Base-by-base conservation (phyloP, 2,797 vertebrate species). In the Melanotaenia boesemani region DNA sequence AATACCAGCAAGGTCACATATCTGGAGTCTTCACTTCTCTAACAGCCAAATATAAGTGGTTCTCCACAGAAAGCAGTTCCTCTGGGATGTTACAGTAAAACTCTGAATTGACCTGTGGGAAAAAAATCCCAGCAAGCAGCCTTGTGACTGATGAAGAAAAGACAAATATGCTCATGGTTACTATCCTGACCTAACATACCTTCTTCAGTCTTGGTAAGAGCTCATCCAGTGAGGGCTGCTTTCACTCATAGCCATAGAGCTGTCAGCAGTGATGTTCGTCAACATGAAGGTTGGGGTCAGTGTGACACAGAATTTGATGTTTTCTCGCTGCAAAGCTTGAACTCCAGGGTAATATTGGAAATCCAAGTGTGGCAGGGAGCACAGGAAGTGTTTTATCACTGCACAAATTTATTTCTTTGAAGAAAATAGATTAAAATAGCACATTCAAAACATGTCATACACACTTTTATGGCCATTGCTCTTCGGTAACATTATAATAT, bases 211-310 rank as follows among this genome's bases (percentile, higher is more conserved):
- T 16, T 57, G 24, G 54, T 24, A 7, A 22, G 39, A 68, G 13
- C 58, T 70, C 15, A 36, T 50, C n/a, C 30, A 59, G 28, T 36
- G n/a, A 36, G n/a, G 18, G n/a, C 10, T 61, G 57, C 6, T 61
- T 62, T 62, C 13, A 37, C 36, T 71, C n/a, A 71, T 24, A 15
- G 46, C n/a, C 11, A 1, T 8, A 52, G 22, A 28, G 4, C 24
- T 54, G 58, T 54, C 57, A 61, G 22, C 69, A 56, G 36, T 1
- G 26, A 56, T 34, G 28, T 16, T 57, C 16, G 20, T 44, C 70
- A 72, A 46, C n/a, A 20, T 13, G 16, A 20, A 36, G n/a, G 28
- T n/a, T 71, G 39, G 52, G 44, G 34, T 62, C 68, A 32, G 15
- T 41, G 15, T 52, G 36, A 70, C 34, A 41, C 60, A 63, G 26